Conservation (phyloP, 2,797 vertebrate species). For the Xiphophorus birchmanni region DNA sequence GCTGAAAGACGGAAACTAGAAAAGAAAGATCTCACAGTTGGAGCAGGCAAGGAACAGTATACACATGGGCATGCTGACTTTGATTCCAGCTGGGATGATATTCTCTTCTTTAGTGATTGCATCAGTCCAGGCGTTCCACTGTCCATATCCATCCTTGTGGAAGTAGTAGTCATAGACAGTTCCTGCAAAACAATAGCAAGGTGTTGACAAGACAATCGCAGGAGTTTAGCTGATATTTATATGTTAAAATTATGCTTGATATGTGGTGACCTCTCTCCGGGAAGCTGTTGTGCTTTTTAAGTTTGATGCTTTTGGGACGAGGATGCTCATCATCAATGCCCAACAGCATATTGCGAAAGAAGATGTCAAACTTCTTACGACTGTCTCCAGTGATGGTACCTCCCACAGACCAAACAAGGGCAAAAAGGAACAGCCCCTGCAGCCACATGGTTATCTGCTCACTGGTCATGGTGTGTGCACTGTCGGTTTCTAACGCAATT, state of each 20-base stretch:
- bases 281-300: slow-evolving; percentile 86
- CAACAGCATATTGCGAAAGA: slow-evolving; percentile 86
- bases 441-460: slow-evolving; percentile 89
- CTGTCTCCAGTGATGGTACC: slow-evolving; percentile 87
- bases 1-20: background rate
- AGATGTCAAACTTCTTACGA: slow-evolving; percentile 90
- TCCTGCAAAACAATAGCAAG: slow-evolving; percentile 73
- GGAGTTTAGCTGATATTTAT: background rate
- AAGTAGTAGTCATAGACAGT: slow-evolving; percentile 94
- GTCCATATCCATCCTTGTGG: slow-evolving; percentile 83
- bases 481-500: slow-evolving; percentile 48
- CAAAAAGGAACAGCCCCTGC: slow-evolving; percentile 91
- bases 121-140: slow-evolving; percentile 89
- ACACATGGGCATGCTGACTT: slow-evolving; percentile 74
- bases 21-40: slow-evolving; percentile 1
- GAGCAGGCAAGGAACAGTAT: background rate
- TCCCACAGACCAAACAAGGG: slow-evolving; percentile 90
- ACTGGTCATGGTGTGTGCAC: slow-evolving; percentile 78
- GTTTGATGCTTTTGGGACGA: slow-evolving; percentile 85
- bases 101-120: slow-evolving; percentile 85
- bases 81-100: slow-evolving; percentile 79
- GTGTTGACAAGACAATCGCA: background rate
- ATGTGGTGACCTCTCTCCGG: slow-evolving; percentile 86
- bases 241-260: background rate
- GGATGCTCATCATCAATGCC: slow-evolving; percentile 81